Evolutionary conservation across 2,797 vertebrate species (phyloP).

Genomic region (Enteromius argenteus): DNA sequence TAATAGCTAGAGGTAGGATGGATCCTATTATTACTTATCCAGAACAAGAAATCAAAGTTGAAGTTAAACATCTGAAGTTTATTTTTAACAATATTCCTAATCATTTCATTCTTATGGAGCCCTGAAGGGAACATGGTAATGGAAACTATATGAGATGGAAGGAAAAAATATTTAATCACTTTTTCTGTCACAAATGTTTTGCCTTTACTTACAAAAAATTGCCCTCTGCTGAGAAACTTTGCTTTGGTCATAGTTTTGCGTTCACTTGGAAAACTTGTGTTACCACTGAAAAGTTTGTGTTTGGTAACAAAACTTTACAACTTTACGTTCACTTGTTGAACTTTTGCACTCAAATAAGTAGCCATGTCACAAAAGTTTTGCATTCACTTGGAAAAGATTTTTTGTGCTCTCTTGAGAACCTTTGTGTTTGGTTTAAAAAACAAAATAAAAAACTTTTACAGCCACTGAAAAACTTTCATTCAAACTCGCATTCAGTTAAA

Average conservation of each 20-base stretch:
- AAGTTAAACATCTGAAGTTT: background rate
- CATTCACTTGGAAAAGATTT: background rate
- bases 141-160: background rate
- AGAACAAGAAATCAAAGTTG: background rate
- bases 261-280: background rate
- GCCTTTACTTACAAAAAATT: background rate
- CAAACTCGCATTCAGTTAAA: background rate
- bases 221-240: background rate
- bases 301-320: background rate
- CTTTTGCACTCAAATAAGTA: background rate
- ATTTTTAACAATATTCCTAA: conserved; percentile 13
- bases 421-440: background rate
- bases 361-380: background rate
- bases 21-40: background rate
- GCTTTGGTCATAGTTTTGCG: background rate
- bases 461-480: background rate
- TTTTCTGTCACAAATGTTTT: background rate
- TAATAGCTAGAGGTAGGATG: conserved; percentile 1
- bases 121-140: background rate
- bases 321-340: background rate
- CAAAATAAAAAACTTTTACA: background rate
- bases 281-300: background rate
- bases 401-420: background rate
- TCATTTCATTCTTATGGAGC: background rate
- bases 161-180: background rate